Conservation (phyloP, 1,140 invertebrate genomes). For the Dendrolimus punctatus region DNA sequence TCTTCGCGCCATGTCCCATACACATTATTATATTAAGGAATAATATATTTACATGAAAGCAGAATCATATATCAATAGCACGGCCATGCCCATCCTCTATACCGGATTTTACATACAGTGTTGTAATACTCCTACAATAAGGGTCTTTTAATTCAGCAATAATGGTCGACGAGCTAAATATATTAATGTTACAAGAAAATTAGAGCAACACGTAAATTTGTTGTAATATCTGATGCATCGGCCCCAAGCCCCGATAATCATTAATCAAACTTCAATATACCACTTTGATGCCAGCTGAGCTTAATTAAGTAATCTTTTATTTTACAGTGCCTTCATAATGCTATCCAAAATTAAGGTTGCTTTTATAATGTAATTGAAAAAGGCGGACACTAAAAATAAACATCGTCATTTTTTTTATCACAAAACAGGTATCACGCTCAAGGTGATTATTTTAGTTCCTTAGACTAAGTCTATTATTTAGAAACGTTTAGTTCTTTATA, state of each 20-base stretch:
- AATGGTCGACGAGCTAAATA: too few relatives aligned
- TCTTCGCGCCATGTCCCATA: too few relatives aligned
- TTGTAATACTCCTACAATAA: too few relatives aligned
- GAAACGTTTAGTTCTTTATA: slow-evolving; percentile 6
- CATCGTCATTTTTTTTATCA: slow-evolving; percentile 8
- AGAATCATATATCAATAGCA: too few relatives aligned
- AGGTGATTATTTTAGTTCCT: slow-evolving; percentile 6
- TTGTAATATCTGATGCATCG: too few relatives aligned
- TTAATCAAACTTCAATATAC: slow-evolving; percentile 9
- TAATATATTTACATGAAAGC: too few relatives aligned
- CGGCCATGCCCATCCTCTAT: too few relatives aligned
- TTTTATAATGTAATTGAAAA: slow-evolving; percentile 17
- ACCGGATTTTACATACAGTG: too few relatives aligned
- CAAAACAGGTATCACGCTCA: slow-evolving; percentile 4
- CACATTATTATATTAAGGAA: too few relatives aligned
- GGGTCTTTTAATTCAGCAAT: too few relatives aligned
- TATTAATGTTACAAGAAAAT: too few relatives aligned
- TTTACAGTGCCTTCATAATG: slow-evolving; percentile 3
- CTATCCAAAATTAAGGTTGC: slow-evolving; percentile 11
- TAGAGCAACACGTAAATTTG: too few relatives aligned
- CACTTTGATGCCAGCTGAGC: slow-evolving; percentile 8
- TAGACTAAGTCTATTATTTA: slow-evolving; percentile 3
- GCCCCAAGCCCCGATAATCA: background rate
- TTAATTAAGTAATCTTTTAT: slow-evolving; percentile 7
- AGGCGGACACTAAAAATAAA: slow-evolving; percentile 19